A percentile compares a stretch with the other conserved stretches of the same genome.
Conservation (phyloP, 1,140 invertebrate genomes). For the Centruroides vittatus region DNA sequence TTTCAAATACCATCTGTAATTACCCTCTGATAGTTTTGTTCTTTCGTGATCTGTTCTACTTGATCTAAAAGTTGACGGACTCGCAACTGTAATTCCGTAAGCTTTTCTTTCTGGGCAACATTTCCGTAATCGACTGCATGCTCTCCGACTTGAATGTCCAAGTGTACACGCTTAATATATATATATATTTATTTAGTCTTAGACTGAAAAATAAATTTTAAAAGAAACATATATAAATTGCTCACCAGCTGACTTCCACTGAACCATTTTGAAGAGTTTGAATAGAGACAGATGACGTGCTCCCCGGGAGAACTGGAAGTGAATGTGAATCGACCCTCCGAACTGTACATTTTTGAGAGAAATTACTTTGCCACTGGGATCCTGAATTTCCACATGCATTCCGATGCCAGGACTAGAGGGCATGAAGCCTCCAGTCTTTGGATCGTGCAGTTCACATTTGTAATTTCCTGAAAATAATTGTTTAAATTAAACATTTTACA, state of each 20-base stretch:
- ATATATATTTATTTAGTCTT: neutral
- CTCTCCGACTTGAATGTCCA: constrained; percentile 98
- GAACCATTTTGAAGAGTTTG: constrained; percentile 94
- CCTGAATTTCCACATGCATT: constrained; percentile 94
- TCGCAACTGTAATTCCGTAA: constrained; percentile 86
- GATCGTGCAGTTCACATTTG: constrained; percentile 88
- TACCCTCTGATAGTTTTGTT: constrained; percentile 98
- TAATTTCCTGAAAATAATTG: constrained; percentile 68
- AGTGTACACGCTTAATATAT: constrained; percentile 52
- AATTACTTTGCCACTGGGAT: constrained; percentile 90
- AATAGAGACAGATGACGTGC: constrained; percentile 95
- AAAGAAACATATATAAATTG: too few species aligned
- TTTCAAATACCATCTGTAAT: constrained; percentile 16
- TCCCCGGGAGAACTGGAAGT: constrained; percentile 95
- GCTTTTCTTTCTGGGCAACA: constrained; percentile 93
- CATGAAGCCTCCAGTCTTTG: constrained; percentile 78
- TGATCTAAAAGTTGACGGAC: constrained; percentile 92
- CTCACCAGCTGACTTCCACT: constrained; percentile 64
- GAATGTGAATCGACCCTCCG: constrained; percentile 90
- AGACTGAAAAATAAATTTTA: neutral
- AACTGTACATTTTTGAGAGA: constrained; percentile 81
- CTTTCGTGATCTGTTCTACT: constrained; percentile 97
- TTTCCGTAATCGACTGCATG: constrained; percentile 96
- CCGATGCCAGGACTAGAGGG: constrained; percentile 81
- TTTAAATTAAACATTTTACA: neutral